Evolutionary conservation across 1,140 invertebrate species (phyloP), one percentile per base, ranked within the genome.

Genomic region (Catajapyx aquilonaris): DNA sequence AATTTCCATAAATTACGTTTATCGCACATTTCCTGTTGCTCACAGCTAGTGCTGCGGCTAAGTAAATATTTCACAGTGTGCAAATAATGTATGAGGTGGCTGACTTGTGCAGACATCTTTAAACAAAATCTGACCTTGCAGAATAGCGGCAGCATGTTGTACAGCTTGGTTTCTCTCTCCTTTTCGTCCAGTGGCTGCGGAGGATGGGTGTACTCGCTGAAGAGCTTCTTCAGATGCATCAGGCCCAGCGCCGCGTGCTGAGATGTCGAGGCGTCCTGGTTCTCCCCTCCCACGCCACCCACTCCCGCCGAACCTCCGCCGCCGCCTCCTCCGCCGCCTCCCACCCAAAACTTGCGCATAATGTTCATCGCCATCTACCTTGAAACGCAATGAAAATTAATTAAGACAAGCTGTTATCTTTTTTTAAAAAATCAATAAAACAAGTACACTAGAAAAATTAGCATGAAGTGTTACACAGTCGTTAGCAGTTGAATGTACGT

Each of bases 91-190:
- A 4, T 17, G n/a, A 19, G 20, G 5, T 13, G 20, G 4, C 13
- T n/a, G 20, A 30, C 18, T 16, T 22, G 15, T 13, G n/a, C n/a
- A 22, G n/a, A 45, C n/a, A 5, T 17, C 23, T 40, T 15, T 28
- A 18, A 32, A 13, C 16, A 13, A 19, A 23, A 43, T 17, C 45
- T 60, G 66, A 94, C 90, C 71, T 95, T 96, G 62, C 86, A 93
- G 62, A 98, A 97, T 7, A 97, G 63, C 30, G 93, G 93, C 47
- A 98, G 65, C 85, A 97, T 94, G 57, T 90, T 93, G 57, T 96
- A 96, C 1, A 97, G 65, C 59, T 93, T 91, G 50, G 83, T 80
- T 59, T 95, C 86, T 42, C 79, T 73, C 57, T 94, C 84, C 37
- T 69, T 62, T 40, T 87, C 81, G 21, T 69, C 70, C 1, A 87